Conservation (phyloP, 1,140 invertebrate genomes). For the Calliopsis andreniformis region DNA sequence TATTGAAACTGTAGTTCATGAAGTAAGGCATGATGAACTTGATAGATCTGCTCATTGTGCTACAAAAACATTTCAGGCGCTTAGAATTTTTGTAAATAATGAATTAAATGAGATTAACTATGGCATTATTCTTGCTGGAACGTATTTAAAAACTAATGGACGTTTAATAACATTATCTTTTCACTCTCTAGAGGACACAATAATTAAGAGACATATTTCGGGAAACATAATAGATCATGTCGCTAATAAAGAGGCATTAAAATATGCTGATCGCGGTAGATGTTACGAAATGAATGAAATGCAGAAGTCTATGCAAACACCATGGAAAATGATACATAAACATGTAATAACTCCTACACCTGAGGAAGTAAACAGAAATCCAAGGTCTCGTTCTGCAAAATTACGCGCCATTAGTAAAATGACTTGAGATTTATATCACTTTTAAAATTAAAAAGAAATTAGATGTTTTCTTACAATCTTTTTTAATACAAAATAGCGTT, state of each 20-base stretch:
- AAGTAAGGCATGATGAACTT: constrained; percentile 85
- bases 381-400: constrained; percentile 93
- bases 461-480: background rate
- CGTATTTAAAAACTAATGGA: constrained; percentile 90
- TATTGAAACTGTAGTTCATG: constrained; percentile 84
- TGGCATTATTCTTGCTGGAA: constrained; percentile 89
- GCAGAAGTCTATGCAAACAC: constrained; percentile 83
- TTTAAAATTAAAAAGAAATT: background rate
- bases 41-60: constrained; percentile 90
- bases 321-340: constrained; percentile 91
- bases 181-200: constrained; percentile 97
- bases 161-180: constrained; percentile 92
- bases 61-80: constrained; percentile 96
- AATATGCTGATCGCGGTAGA: constrained; percentile 84
- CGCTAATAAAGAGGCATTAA: constrained; percentile 85
- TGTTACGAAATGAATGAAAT: constrained; percentile 83
- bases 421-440: constrained; percentile 73
- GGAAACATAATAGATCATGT: constrained; percentile 88
- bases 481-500: constrained; percentile 13
- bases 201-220: constrained; percentile 94
- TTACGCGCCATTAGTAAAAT: constrained; percentile 90
- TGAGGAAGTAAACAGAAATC: constrained; percentile 90
- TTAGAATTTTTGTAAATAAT: constrained; percentile 98
- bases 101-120: constrained; percentile 98
- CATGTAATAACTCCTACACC: constrained; percentile 89